Evolutionary conservation across 2,797 vertebrate species (phyloP).

Genomic region (Uromys caudimaculatus): DNA sequence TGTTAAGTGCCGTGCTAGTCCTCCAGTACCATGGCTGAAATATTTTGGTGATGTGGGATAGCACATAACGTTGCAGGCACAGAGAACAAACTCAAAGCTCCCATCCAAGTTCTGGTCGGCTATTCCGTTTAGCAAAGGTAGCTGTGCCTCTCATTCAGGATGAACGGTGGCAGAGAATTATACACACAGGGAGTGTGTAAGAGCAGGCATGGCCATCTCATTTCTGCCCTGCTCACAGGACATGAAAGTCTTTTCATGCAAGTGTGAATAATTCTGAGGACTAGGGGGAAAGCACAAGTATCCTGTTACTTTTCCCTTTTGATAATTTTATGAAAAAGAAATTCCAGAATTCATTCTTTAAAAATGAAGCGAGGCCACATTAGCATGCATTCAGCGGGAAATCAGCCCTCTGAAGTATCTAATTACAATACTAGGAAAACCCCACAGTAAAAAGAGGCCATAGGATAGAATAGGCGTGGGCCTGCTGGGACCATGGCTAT

Average conservation of each 20-base stretch:
- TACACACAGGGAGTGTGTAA: background rate
- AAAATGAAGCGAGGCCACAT: background rate
- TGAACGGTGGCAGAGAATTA: background rate
- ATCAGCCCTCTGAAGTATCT: background rate
- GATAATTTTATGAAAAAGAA: slow-evolving; percentile 36
- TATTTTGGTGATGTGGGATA: background rate
- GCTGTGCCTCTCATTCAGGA: background rate
- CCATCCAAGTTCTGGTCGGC: background rate
- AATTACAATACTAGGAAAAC: background rate
- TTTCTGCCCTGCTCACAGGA: background rate
- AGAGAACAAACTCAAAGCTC: background rate
- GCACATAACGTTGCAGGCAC: background rate
- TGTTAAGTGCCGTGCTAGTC: background rate
- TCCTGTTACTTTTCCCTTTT: background rate
- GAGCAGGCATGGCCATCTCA: background rate
- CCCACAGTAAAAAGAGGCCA: background rate
- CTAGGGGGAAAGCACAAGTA: background rate
- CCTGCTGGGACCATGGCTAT: background rate
- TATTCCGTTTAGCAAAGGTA: background rate
- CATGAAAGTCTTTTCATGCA: background rate
- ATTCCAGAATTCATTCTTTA: background rate
- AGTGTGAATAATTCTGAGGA: background rate
- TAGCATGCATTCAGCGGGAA: background rate
- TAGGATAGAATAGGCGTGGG: background rate
- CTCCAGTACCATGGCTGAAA: background rate